These are phyloP conservation scores for Caerostris darwini DNA, from an alignment of 1,140 invertebrate species.

Conservation along the genomic window DNA sequence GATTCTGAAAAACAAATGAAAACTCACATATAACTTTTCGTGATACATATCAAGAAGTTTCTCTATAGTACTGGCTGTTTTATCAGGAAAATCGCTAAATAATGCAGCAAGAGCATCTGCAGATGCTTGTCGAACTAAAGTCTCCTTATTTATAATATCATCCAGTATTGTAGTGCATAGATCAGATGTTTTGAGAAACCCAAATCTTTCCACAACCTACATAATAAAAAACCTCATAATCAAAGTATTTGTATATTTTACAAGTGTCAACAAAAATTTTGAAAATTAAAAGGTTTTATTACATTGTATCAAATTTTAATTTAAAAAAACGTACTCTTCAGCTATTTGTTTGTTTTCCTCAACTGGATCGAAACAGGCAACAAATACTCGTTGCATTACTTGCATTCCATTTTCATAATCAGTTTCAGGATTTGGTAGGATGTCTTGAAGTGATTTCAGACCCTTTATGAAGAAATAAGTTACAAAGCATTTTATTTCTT, in stretches of 20 bases:
- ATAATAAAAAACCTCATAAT: constrained; percentile 27
- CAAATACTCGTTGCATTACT: constrained; percentile 88
- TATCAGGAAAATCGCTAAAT: constrained; percentile 84
- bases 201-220: constrained; percentile 86
- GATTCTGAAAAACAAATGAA: no score
- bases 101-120: constrained; percentile 88
- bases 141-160: constrained; percentile 90
- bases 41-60: constrained; percentile 89
- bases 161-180: constrained; percentile 84
- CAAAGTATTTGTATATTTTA: neutral
- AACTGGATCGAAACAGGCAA: constrained; percentile 87
- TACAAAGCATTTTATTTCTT: no score
- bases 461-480: constrained; percentile 82
- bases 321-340: constrained; percentile 79
- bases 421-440: constrained; percentile 85
- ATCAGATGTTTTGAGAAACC: constrained; percentile 84
- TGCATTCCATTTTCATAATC: constrained; percentile 84
- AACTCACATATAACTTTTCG: constrained; percentile 87
- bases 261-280: neutral
- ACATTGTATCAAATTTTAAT: neutral
- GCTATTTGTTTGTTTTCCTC: constrained; percentile 80
- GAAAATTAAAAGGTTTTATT: neutral
- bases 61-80: constrained; percentile 85
- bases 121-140: constrained; percentile 89
- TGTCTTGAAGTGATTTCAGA: constrained; percentile 86